Base-by-base conservation (phyloP, 1,140 invertebrate species). In the Mya arenaria region DNA sequence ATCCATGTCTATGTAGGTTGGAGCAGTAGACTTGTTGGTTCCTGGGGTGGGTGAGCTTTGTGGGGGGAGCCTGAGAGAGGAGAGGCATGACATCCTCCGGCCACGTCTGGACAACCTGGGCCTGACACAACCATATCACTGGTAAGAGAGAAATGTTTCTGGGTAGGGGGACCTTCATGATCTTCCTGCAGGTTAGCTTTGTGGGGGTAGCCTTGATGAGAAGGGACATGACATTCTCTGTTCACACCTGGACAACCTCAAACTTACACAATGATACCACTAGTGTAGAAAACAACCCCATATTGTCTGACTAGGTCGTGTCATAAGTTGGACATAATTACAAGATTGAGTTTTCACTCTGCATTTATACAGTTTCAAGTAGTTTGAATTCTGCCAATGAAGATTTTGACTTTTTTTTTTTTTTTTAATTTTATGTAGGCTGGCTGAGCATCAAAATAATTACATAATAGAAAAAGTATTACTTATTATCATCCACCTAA, bases 141-240 rank as follows among this genome's bases (percentile, higher is more conserved):
- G 97, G 97, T 90, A 83, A 86, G 83, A 44, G 10, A 10, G n/a
- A n/a, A n/a, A n/a, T n/a, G n/a, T n/a, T n/a, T n/a, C n/a, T n/a
- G 93, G 94, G 68, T 97, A 97, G 69, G 94, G 99, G 85, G 99
- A 99, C 93, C 93, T 99, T 0, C 92, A 99, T 39, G 95, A 95
- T 72, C 97, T 98, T 48, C 93, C 94, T 23, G 96, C 99, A 41
- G 99, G 98, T 0, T 98, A 99, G 94, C 91, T 99, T 34, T 96
- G 96, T 87, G 98, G 98, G 34, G 98, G 98, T 0, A 97, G 97
- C 94, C 92, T 99, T 3, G 96, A 98, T 82, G 98, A 99, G 94
- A 95, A 97, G 89, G 90, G 96, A 92, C 95, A 95, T 84, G 92
- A 95, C 0, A 93, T 94, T 69, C 93, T 99, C 28, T 93, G 95